Evolutionary conservation across 92 coral and sea anemone genomes (phyloP), one percentile per base, ranked within the genome.

Genomic region (Pocillopora meandrina): DNA sequence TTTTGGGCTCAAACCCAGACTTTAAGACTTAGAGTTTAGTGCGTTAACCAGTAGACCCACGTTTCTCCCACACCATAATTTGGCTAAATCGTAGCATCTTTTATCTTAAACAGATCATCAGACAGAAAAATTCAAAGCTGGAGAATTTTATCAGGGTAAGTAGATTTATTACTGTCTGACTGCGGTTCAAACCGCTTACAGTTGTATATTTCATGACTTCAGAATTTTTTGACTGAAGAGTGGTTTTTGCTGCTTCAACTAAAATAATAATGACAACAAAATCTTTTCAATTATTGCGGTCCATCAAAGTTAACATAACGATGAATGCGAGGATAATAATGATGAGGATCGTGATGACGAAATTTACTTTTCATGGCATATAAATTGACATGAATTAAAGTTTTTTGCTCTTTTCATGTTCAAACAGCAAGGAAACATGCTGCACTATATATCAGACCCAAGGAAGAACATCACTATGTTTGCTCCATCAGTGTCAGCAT

Each of bases 341-440:
- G 52, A 42, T 42, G 52, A 42, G 4, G 52, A 42, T 42, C 5
- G 8, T 42, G 52, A 42, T 42, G 52, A 42, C 8, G 52, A 42
- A 42, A 42, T 3, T 42, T 42, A 3, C 52, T 42, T 42, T 42
- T 42, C 52, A 42, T 42, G 4, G 52, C 0, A 42, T 42, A 42
- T 42, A 3, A 3, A 42, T 7, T 42, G 52, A 42, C 52, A 42
- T 42, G 31, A 42, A 42, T 42, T 42, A 42, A 42, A 7, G 52
- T 42, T 42, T 42, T 42, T 3, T 3, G 52, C 52, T 12, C 61
- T 63, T 74, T 12, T 61, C 62, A 0, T 69, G 3, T 65, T 14
- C 33, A 84, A 77, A 42, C 80, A 93, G 97, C 90, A 88, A 89
- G 92, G 91, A 72, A 88, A 93, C 80, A 18, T 93, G 66, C 69